These are phyloP conservation scores for Caloenas nicobarica DNA, from an alignment of 2,113 vertebrate genomes.

Conservation along the genomic window DNA sequence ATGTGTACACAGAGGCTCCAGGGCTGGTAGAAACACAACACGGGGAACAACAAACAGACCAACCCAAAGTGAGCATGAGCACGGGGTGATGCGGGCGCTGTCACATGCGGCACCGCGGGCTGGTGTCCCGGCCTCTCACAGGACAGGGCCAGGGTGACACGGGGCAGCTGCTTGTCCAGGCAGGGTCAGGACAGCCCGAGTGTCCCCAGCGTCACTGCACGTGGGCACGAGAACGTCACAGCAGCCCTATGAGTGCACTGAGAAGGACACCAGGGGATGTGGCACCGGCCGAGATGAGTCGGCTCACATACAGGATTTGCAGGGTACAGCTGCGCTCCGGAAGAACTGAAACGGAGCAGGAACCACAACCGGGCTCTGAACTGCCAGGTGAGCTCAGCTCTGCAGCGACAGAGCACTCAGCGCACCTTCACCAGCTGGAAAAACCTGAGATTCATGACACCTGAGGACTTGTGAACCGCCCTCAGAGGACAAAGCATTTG, in stretches of 20 bases:
- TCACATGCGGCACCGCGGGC: too few species aligned
- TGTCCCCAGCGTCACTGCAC: neutral
- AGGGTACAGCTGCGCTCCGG: neutral
- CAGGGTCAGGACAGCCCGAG: neutral
- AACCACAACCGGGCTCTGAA: neutral
- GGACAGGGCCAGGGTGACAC: fast-evolving
- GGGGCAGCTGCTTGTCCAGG: neutral
- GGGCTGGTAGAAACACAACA: neutral
- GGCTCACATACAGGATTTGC: too few species aligned
- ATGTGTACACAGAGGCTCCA: neutral
- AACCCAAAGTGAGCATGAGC: neutral
- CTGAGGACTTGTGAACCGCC: neutral
- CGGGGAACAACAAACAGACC: neutral
- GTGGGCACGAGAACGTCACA: neutral
- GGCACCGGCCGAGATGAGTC: neutral
- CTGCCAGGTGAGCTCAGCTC: too few species aligned
- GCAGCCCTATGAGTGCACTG: neutral
- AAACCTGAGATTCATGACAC: slow-evolving; percentile 30
- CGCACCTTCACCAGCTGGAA: neutral
- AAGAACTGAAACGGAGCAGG: neutral
- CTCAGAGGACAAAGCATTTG: neutral
- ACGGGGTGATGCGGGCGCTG: fast-evolving
- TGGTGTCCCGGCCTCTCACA: fast-evolving
- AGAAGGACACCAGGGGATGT: neutral
- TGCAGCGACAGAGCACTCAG: fast-evolving